Base-by-base conservation (phyloP, 1,140 invertebrate species). In the Harlomillsia oculata region DNA sequence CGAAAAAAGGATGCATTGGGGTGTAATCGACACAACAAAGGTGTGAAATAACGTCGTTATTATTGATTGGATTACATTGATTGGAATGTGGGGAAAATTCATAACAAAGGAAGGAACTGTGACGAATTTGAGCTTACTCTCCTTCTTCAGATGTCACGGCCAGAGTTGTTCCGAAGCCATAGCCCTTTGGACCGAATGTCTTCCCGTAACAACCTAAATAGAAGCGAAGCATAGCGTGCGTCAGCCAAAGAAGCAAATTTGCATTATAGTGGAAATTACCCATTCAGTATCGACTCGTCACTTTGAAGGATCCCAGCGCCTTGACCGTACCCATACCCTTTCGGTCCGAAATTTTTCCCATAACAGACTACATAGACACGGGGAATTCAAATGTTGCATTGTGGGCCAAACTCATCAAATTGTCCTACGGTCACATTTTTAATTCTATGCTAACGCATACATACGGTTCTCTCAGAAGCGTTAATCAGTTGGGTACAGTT, bases 251-350 rank as follows among this genome's bases (percentile, higher is more conserved):
- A 25, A 36, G 37, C 14, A 55, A 5, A 51, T 28, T 29, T 28
- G 18, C 3, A 50, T 9, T 37, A 29, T 25, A 23, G 18, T 39
- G 23, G 21, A 68, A 75, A 78, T 77, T 79, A 83, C 82, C 81
- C 80, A 73, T 82, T 79, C 70, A 80, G 78, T 72, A 79, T 80
- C 53, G 62, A 65, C 72, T 80, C 81, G 75, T 89, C 87, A 73
- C 84, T 87, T 76, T 90, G 87, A 66, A 91, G 77, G 64, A 87
- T 87, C 69, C 89, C 89, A 69, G 85, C 88, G 69, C 89, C 88
- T 77, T 88, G 85, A 64, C 89, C 89, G 73, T 89, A 92, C 65
- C 89, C 89, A 73, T 93, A 93, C 72, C 89, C 89, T 76, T 90
- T 91, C 57, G 89, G 89, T 66, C 89, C 89, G 76, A 90, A 94